Conservation (phyloP, 2,113 vertebrate species). For the Hemibagrus wyckioides region DNA sequence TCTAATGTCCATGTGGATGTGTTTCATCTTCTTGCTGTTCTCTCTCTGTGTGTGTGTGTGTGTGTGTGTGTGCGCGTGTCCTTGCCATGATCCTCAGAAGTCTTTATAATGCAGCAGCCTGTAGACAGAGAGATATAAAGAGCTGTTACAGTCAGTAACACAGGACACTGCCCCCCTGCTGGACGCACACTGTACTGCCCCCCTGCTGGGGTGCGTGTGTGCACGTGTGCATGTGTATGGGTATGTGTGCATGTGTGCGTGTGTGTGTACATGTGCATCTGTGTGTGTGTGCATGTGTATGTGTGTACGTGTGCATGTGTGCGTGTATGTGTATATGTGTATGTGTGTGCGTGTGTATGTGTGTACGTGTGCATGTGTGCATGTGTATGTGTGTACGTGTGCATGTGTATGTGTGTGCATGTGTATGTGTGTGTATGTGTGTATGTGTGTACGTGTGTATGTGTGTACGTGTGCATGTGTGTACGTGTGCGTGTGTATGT, state of each 20-base stretch:
- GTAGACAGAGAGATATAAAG: neutral
- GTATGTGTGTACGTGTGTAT: neutral
- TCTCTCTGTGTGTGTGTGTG: neutral
- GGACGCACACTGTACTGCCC: too few relatives aligned
- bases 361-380: neutral
- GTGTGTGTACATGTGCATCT: slow-evolving; percentile 71
- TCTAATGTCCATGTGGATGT: neutral
- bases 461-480: neutral
- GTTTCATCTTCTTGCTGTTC: neutral
- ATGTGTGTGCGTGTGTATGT: slow-evolving; percentile 57
- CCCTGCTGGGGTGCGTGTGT: too few relatives aligned
- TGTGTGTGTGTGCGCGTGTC: neutral
- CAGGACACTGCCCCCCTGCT: too few relatives aligned
- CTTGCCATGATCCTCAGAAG: slow-evolving; percentile 58
- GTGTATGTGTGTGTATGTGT: neutral
- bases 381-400: neutral
- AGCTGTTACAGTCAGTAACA: neutral
- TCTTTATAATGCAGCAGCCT: slow-evolving; percentile 71
- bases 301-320: neutral
- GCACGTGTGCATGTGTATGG: too few relatives aligned
- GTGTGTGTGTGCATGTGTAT: too few relatives aligned
- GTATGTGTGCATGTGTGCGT: neutral
- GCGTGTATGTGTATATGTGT: neutral
- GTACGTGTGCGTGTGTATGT: neutral
- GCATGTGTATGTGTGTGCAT: slow-evolving; percentile 71